These are phyloP conservation scores for Calypte anna DNA, from an alignment of 2,113 vertebrate genomes.

Conservation along the genomic window DNA sequence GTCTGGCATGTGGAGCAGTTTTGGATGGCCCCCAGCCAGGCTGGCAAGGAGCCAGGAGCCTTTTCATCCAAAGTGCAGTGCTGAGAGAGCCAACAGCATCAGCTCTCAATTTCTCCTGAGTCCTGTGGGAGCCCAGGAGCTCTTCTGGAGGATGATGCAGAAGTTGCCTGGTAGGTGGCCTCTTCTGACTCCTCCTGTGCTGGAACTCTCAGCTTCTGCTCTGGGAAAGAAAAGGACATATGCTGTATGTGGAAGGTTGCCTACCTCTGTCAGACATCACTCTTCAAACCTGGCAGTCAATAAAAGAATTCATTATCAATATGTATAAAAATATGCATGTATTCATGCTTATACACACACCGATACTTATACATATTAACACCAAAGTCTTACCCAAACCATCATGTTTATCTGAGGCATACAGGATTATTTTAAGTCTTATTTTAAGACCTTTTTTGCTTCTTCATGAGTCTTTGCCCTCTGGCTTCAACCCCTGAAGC, in stretches of 20 bases:
- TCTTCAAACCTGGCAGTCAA: background rate
- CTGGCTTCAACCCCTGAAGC: background rate
- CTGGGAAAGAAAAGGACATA: background rate
- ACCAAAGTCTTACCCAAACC: background rate
- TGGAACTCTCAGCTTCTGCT: background rate
- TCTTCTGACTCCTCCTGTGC: background rate
- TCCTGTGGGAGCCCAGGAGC: background rate
- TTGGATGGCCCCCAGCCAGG: background rate
- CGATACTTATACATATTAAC: background rate
- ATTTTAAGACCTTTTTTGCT: background rate
- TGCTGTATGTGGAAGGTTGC: background rate
- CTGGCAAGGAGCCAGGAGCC: background rate
- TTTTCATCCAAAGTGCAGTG: accelerated
- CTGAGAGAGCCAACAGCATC: accelerated
- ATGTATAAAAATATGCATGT: no score
- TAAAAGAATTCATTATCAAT: background rate
- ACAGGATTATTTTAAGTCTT: background rate
- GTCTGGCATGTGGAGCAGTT: background rate
- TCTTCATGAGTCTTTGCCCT: background rate
- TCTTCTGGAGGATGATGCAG: background rate
- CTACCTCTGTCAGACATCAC: background rate
- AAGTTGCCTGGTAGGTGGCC: background rate
- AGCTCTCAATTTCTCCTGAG: background rate
- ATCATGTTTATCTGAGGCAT: background rate
- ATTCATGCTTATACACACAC: background rate